A percentile compares a stretch with the other conserved stretches of the same genome.
These are phyloP conservation scores for Brachyistius frenatus DNA, from an alignment of 2,113 vertebrate species.

Conservation along the genomic window DNA sequence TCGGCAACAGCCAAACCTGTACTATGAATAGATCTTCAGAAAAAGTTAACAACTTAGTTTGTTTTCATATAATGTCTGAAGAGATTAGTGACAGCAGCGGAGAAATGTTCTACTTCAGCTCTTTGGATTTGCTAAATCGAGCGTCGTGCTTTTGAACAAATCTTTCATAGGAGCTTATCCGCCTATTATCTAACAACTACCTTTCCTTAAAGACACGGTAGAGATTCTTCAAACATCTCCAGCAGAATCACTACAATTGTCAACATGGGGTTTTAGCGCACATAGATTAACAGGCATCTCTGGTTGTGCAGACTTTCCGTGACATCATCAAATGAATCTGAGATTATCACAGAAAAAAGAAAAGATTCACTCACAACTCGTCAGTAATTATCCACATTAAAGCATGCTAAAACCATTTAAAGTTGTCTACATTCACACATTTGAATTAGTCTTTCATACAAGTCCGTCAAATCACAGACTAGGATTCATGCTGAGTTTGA, in stretches of 20 bases:
- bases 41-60: conserved; percentile 14
- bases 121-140: conserved; percentile 38
- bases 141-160: conserved; percentile 12
- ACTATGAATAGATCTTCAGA: conserved; percentile 35
- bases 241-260: background rate
- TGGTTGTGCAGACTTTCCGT: too few species aligned
- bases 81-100: conserved; percentile 19
- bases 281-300: background rate
- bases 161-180: conserved; percentile 14
- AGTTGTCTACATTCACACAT: too few species aligned
- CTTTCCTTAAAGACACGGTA: conserved; percentile 8
- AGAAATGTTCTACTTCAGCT: conserved; percentile 29
- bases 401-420: background rate
- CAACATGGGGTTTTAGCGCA: background rate
- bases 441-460: too few species aligned
- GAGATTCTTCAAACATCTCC: background rate
- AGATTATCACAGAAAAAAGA: background rate
- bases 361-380: too few species aligned
- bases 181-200: background rate
- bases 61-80: conserved; percentile 17
- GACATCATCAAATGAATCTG: background rate
- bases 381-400: background rate
- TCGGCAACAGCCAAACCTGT: conserved; percentile 25
- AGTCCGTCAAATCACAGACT: background rate
- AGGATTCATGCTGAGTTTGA: conserved; percentile 11